Evolutionary conservation across 2,888 invertebrate genomes (phyloP).

Genomic region (Andrena flavipes): DNA sequence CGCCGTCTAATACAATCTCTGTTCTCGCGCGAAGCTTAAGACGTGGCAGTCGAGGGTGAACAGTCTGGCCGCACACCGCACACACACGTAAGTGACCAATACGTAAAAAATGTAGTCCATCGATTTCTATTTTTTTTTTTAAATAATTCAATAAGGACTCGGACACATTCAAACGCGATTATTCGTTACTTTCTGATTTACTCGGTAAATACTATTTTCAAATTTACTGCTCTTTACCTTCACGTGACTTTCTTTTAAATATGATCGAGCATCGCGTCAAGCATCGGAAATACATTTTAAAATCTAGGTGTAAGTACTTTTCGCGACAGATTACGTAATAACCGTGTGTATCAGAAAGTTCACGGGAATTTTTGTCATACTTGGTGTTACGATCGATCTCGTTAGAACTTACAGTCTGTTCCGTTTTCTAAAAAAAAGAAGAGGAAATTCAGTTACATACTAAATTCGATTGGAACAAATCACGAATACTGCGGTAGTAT

Average conservation of each 20-base stretch:
- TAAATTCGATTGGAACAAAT: conserved; percentile 54
- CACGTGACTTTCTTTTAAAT: conserved; percentile 19
- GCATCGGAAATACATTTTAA: conserved; percentile 52
- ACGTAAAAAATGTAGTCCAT: conserved; percentile 57
- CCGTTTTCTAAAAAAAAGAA: conserved; percentile 44
- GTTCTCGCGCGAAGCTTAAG: conserved; percentile 52
- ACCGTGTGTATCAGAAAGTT: conserved; percentile 37
- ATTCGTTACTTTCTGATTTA: conserved; percentile 34
- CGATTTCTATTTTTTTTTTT: conserved; percentile 34
- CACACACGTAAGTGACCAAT: conserved; percentile 51
- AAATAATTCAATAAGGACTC: conserved; percentile 59
- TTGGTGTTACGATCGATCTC: conserved; percentile 48
- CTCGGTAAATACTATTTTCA: conserved; percentile 34
- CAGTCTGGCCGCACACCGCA: conserved; percentile 53
- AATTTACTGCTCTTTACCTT: conserved; percentile 24
- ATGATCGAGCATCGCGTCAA: conserved; percentile 55
- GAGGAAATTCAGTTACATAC: conserved; percentile 39
- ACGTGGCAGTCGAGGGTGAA: conserved; percentile 63
- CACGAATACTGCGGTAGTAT: conserved; percentile 59
- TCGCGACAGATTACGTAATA: conserved; percentile 49
- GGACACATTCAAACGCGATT: conserved; percentile 51
- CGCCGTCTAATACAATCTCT: conserved; percentile 43
- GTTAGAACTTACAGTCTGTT: conserved; percentile 46
- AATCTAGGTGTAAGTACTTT: conserved; percentile 57
- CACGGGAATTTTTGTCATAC: conserved; percentile 34